A percentile compares a stretch with the other conserved stretches of the same genome.
phyloP scores from a whole-genome alignment of 2,113 vertebrate species.

The Perccottus glenii region DNA sequence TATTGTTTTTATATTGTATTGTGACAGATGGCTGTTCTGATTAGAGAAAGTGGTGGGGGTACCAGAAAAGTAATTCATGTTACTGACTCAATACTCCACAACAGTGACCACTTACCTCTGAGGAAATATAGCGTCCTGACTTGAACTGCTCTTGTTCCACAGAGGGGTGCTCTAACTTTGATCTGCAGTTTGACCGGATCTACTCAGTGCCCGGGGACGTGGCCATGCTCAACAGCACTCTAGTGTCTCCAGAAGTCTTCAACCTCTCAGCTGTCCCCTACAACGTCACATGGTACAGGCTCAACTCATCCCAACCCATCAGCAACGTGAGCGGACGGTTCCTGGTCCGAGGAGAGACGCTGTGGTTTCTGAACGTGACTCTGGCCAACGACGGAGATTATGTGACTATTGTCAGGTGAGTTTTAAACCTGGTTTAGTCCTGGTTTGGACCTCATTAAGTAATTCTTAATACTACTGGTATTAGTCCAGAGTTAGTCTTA shows the following conservation, averaged over 20 bases:
- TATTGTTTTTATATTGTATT: too few relatives aligned
- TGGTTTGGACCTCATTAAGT: too few relatives aligned
- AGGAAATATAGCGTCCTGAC: too few relatives aligned
- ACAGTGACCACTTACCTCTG: too few relatives aligned
- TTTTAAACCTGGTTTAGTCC: too few relatives aligned
- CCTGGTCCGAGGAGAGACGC: conserved; percentile 67
- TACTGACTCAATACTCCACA: too few relatives aligned
- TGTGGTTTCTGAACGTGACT: conserved; percentile 84
- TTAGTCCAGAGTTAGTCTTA: too few relatives aligned
- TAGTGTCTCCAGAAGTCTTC: conserved; percentile 45
- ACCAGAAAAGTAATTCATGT: too few relatives aligned
- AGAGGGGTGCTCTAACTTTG: conserved; percentile 68
- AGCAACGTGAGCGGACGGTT: conserved; percentile 58
- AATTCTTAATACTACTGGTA: too few relatives aligned
- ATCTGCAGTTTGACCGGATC: conserved; percentile 40
- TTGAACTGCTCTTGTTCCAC: not conserved
- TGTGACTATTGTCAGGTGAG: conserved; percentile 77
- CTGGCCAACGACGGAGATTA: conserved; percentile 82
- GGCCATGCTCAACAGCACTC: conserved; percentile 65
- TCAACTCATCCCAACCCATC: conserved; percentile 53
- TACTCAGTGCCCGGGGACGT: conserved; percentile 71
- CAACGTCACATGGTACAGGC: conserved; percentile 83
- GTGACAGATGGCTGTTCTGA: too few relatives aligned
- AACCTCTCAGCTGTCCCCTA: conserved; percentile 42
- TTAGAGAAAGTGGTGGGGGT: too few relatives aligned